Conservation (phyloP, 2,797 vertebrate species). For the Epinephelus awoara region DNA sequence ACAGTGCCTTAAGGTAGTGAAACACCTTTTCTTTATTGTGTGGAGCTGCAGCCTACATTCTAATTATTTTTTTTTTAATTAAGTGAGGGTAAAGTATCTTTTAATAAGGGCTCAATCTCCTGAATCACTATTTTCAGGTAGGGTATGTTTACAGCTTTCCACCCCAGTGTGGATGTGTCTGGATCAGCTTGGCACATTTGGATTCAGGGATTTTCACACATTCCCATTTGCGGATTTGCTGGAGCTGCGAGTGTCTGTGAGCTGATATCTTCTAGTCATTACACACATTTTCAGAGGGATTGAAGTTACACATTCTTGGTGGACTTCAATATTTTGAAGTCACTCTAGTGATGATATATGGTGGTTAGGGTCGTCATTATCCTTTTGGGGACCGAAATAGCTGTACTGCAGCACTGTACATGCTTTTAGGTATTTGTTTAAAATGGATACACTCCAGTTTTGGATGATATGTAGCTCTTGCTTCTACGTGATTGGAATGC, state of each 20-base stretch:
- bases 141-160: background rate
- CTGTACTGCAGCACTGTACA: background rate
- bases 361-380: conserved; percentile 7
- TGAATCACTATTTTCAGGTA: background rate
- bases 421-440: background rate
- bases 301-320: conserved; percentile 7
- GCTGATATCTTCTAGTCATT: conserved; percentile 22
- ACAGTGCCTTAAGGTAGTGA: background rate
- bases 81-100: conserved; percentile 3
- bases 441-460: background rate
- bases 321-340: background rate
- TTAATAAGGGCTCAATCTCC: background rate
- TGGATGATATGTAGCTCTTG: background rate
- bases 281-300: conserved; percentile 15
- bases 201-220: conserved; percentile 30
- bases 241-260: conserved; percentile 4
- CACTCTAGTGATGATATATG: background rate
- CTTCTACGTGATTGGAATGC: background rate
- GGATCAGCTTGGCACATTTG: conserved; percentile 21
- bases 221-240: conserved; percentile 32
- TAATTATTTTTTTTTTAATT: background rate
- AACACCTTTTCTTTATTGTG: conserved; percentile 4
- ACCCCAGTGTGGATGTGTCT: background rate
- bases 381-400: background rate
- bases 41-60: background rate